phyloP scores from a whole-genome alignment of 2,888 invertebrate species.

The Agonopterix alstromeriana region DNA sequence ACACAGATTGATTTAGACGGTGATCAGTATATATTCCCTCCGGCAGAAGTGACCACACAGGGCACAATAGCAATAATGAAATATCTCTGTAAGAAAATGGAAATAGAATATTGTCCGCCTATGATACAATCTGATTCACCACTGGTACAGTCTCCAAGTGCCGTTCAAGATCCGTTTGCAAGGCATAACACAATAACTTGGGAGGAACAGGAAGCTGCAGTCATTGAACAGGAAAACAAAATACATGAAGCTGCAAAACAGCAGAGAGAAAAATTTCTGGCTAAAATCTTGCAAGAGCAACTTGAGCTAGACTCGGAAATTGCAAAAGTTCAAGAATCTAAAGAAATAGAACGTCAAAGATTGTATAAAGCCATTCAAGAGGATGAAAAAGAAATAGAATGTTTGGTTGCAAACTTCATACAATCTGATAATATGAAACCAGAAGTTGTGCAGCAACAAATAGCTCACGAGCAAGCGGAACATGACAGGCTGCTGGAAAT shows the following conservation, averaged over 20 bases:
- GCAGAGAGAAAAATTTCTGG: conserved; percentile 78
- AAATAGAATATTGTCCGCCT: conserved; percentile 69
- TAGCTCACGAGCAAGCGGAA: conserved; percentile 81
- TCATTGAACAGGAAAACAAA: conserved; percentile 80
- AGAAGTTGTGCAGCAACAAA: conserved; percentile 78
- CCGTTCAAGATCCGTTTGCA: conserved; percentile 47
- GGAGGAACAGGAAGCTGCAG: conserved; percentile 80
- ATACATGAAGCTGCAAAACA: conserved; percentile 79
- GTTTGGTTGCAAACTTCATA: conserved; percentile 80
- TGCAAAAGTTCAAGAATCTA: conserved; percentile 80
- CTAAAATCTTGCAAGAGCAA: conserved; percentile 77
- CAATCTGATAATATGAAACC: conserved; percentile 73
- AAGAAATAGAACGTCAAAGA: conserved; percentile 78
- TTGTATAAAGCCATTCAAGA: conserved; percentile 78
- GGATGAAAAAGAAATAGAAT: conserved; percentile 80
- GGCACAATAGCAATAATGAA: conserved; percentile 81
- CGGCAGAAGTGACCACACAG: conserved; percentile 72
- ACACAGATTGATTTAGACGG: conserved; percentile 78
- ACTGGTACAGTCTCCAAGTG: conserved; percentile 39
- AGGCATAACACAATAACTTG: conserved; percentile 47
- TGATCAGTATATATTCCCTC: conserved; percentile 80
- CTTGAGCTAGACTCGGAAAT: conserved; percentile 80
- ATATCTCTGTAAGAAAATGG: conserved; percentile 72
- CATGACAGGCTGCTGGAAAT: conserved; percentile 80
- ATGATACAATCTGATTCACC: conserved; percentile 37